Percentiles rank a stretch among this genome's conserved stretches.
Conservation (phyloP, 2,113 vertebrate genomes). For the Bombycilla garrulus region DNA sequence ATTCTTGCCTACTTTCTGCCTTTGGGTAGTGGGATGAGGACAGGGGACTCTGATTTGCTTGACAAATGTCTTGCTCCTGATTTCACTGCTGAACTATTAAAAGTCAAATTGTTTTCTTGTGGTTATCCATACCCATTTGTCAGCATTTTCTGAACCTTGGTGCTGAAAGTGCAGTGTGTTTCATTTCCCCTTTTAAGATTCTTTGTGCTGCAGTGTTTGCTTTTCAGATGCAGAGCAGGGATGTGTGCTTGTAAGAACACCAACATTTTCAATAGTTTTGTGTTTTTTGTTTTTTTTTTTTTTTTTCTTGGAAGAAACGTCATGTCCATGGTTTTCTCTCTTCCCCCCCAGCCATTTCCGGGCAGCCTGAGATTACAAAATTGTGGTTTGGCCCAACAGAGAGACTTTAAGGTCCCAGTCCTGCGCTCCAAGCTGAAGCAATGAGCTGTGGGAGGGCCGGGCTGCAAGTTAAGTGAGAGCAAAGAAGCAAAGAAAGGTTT, state of each 20-base stretch:
- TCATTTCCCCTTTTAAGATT: not conserved
- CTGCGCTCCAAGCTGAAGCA: not conserved
- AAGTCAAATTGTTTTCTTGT: not conserved
- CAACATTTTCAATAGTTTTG: not conserved
- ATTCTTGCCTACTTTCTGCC: not conserved
- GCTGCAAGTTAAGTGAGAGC: not conserved
- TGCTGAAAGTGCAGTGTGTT: not conserved
- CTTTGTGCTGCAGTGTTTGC: not conserved
- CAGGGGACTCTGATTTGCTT: not conserved
- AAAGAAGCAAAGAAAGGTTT: not conserved
- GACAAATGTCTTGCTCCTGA: not conserved
- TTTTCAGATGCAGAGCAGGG: not conserved
- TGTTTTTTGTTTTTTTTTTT: no score
- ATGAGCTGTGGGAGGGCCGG: not conserved
- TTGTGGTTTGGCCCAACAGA: not conserved
- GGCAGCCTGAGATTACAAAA: not conserved
- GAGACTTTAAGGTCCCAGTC: not conserved
- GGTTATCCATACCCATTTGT: not conserved
- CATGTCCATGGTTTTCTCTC: not conserved
- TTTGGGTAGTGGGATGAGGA: not conserved
- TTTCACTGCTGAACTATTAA: not conserved
- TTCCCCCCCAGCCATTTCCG: not conserved
- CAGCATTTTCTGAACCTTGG: not conserved
- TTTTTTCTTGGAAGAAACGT: not conserved
- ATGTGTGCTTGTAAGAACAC: not conserved